Conservation (phyloP, 1,140 invertebrate genomes). For the Zaprionus nigranus region DNA sequence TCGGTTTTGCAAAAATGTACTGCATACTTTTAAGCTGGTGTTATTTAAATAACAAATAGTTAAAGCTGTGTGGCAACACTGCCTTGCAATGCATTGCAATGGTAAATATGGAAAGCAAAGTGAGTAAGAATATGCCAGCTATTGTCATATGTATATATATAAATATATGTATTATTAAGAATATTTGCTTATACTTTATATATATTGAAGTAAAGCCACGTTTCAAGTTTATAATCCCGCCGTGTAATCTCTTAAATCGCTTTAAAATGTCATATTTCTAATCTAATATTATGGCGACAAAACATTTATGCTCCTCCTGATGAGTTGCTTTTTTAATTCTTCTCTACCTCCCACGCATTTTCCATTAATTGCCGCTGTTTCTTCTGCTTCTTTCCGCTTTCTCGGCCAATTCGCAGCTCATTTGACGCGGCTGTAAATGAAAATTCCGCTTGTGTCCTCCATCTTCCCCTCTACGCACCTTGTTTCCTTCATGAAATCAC, state of each 20-base stretch:
- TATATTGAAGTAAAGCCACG: background rate
- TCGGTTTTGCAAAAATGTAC: background rate
- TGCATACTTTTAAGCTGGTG: background rate
- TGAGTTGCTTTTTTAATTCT: background rate
- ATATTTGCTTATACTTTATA: too few species aligned
- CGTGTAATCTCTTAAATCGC: background rate
- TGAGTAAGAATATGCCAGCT: too few species aligned
- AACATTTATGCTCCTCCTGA: background rate
- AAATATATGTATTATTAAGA: too few species aligned
- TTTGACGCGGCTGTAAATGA: constrained; percentile 26
- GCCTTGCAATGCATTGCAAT: too few species aligned
- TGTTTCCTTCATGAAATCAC: background rate
- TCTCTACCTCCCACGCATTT: background rate
- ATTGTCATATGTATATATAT: too few species aligned
- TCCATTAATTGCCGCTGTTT: constrained; percentile 5
- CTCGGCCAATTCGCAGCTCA: constrained; percentile 29
- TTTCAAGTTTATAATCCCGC: background rate
- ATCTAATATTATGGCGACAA: background rate
- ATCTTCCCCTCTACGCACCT: too few species aligned
- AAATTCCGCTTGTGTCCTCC: background rate
- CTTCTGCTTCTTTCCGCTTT: background rate
- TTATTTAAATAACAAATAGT: background rate
- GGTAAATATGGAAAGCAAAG: too few species aligned
- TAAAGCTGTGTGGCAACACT: too few species aligned
- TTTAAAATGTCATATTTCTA: constrained; percentile 1